Evolutionary conservation across 2,888 invertebrate genomes (phyloP).

Genomic region (Pammene fasciana): DNA sequence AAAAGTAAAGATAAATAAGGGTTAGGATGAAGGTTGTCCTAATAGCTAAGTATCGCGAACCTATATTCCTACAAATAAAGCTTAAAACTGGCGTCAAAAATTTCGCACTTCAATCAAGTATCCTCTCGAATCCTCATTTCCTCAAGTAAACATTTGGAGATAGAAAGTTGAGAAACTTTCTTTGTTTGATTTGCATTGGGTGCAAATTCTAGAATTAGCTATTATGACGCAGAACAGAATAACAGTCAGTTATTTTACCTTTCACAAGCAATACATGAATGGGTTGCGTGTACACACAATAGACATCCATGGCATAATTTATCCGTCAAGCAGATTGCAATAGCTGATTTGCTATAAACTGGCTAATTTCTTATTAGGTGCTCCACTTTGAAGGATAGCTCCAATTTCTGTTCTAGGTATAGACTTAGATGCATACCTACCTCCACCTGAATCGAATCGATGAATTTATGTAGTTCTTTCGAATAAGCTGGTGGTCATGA

Average conservation of each 20-base stretch:
- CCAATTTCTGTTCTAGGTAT: no score
- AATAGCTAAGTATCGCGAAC: no score
- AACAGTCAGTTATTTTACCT: neutral
- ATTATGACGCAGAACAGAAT: neutral
- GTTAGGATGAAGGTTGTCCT: neutral
- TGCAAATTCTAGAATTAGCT: neutral
- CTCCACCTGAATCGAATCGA: no score
- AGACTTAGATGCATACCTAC: no score
- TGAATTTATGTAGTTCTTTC: no score
- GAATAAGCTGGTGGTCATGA: no score
- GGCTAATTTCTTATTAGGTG: no score
- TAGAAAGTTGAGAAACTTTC: conserved; percentile 37
- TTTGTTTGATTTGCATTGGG: conserved; percentile 23
- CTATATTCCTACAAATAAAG: no score
- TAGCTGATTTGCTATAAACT: neutral
- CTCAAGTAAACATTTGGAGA: conserved; percentile 14
- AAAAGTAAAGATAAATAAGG: no score
- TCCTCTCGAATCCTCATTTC: conserved; percentile 19
- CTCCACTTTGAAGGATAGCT: no score
- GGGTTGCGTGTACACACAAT: conserved; percentile 33
- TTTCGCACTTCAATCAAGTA: conserved; percentile 28
- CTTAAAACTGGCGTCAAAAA: neutral
- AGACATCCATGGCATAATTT: conserved; percentile 1
- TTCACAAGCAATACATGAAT: conserved; percentile 2
- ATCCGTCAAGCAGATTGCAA: conserved; percentile 23